Evolutionary conservation across 2,113 vertebrate genomes (phyloP).

Genomic region (Macquaria ambigua): DNA sequence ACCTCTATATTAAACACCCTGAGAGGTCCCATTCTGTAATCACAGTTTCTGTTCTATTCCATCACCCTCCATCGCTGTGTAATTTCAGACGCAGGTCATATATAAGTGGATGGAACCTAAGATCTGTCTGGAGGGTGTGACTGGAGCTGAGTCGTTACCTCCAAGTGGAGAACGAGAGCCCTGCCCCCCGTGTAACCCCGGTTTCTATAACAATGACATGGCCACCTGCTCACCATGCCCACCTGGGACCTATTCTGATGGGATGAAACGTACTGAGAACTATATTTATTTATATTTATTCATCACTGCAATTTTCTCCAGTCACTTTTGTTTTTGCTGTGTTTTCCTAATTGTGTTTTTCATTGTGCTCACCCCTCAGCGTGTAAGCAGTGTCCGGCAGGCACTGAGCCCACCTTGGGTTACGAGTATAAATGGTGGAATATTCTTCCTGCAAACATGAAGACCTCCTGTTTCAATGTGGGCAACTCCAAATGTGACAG

Average conservation of each 20-base stretch:
- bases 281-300: neutral
- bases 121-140: conserved; percentile 91
- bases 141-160: conserved; percentile 87
- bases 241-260: conserved; percentile 91
- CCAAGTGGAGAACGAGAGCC: conserved; percentile 91
- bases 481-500: conserved; percentile 95
- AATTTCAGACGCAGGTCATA: conserved; percentile 91
- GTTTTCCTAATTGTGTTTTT: conserved; percentile 7
- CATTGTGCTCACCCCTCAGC: conserved; percentile 74
- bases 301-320: neutral
- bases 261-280: conserved; percentile 86
- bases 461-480: conserved; percentile 97
- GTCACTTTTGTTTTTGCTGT: neutral
- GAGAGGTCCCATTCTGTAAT: neutral
- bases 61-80: conserved; percentile 3
- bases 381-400: conserved; percentile 92
- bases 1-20: too few relatives aligned
- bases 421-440: conserved; percentile 99
- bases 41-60: neutral
- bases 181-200: conserved; percentile 98
- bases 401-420: conserved; percentile 92
- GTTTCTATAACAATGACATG: conserved; percentile 94
- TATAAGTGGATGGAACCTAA: conserved; percentile 97
- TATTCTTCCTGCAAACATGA: conserved; percentile 93
- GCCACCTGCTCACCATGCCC: conserved; percentile 94